phyloP scores from a whole-genome alignment of 2,113 vertebrate species.

The Vidua macroura region DNA sequence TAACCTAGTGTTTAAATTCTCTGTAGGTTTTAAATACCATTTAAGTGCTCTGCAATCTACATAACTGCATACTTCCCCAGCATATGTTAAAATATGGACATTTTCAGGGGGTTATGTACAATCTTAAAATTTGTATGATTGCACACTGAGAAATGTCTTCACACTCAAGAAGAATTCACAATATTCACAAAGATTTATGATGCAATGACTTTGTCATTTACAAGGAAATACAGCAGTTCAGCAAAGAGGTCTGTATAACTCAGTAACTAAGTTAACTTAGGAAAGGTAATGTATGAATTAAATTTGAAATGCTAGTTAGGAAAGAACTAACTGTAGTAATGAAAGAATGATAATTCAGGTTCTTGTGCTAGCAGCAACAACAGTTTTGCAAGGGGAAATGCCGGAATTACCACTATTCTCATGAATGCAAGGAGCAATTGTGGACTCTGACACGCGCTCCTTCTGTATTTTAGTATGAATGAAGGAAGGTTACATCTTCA shows the following conservation, averaged over 20 bases:
- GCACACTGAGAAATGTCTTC: background rate
- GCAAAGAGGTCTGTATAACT: constrained; percentile 2
- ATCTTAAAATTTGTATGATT: background rate
- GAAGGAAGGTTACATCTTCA: constrained; percentile 48
- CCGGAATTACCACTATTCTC: background rate
- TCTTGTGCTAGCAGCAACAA: background rate
- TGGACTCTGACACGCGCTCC: background rate
- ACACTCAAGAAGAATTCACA: background rate
- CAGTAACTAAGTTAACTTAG: background rate
- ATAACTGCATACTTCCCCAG: background rate
- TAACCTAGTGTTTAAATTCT: background rate
- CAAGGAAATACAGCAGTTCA: constrained; percentile 41
- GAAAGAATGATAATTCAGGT: background rate
- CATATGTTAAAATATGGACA: background rate
- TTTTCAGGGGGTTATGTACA: background rate
- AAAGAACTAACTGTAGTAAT: constrained; percentile 9
- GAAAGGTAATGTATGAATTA: constrained; percentile 10
- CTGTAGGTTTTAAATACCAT: background rate
- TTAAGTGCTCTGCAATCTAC: background rate
- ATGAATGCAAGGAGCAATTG: background rate
- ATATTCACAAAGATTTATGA: constrained; percentile 35
- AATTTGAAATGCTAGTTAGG: constrained; percentile 1
- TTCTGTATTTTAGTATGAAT: constrained; percentile 43
- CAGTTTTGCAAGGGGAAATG: background rate
- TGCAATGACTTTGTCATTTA: constrained; percentile 6